These are phyloP conservation scores for Drosophila cardini DNA, from an alignment of 1,140 invertebrate genomes.

Conservation along the genomic window DNA sequence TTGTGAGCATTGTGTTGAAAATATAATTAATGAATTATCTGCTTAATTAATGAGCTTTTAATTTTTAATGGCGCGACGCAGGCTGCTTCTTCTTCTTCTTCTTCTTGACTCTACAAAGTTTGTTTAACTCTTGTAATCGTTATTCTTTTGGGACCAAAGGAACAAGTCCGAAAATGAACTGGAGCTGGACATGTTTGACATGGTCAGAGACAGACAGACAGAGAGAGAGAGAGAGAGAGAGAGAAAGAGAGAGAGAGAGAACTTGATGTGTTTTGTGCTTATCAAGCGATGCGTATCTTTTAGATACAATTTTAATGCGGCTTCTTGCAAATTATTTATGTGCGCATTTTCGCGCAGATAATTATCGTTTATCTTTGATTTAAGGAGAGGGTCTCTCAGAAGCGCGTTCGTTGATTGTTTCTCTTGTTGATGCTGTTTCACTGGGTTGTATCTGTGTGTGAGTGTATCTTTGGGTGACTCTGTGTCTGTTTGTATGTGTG, in stretches of 20 bases:
- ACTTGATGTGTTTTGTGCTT: conserved; percentile 41
- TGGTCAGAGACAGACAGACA: no score
- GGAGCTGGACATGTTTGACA: conserved; percentile 23
- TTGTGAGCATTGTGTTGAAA: conserved; percentile 71
- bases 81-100: conserved; percentile 44
- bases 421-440: conserved; percentile 47
- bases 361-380: conserved; percentile 85
- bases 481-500: not conserved
- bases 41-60: conserved; percentile 84
- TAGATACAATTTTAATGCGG: conserved; percentile 84
- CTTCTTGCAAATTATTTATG: conserved; percentile 84
- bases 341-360: conserved; percentile 83
- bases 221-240: no score
- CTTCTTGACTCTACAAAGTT: conserved; percentile 26
- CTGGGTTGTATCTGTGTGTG: not conserved
- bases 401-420: conserved; percentile 49
- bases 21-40: conserved; percentile 84
- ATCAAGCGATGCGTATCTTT: conserved; percentile 74
- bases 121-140: conserved; percentile 51
- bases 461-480: not conserved
- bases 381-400: conserved; percentile 67
- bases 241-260: no score
- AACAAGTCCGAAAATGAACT: conserved; percentile 9
- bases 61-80: conserved; percentile 78
- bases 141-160: conserved; percentile 14